A percentile compares a stretch with the other conserved stretches of the same genome.
Conservation (phyloP, 2,888 invertebrate genomes). For the Chloroclysta siterata region DNA sequence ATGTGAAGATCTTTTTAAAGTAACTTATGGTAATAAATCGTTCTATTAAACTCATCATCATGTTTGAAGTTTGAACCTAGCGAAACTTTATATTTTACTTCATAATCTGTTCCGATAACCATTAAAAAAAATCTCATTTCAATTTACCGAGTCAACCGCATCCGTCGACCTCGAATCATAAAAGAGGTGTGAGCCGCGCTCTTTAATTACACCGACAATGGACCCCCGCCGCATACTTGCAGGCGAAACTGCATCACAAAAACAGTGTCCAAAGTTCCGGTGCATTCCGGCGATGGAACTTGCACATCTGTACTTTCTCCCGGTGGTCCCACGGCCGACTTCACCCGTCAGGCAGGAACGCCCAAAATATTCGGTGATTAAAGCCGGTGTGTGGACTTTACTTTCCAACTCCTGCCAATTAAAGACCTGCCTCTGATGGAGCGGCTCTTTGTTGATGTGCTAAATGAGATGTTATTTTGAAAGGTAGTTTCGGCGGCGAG, state of each 20-base stretch:
- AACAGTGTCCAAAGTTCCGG: constrained; percentile 65
- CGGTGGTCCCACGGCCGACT: constrained; percentile 77
- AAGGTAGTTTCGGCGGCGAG: constrained; percentile 35
- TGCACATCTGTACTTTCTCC: constrained; percentile 76
- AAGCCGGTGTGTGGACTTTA: constrained; percentile 68
- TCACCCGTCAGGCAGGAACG: constrained; percentile 69
- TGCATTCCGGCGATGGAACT: constrained; percentile 49
- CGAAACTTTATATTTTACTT: too few relatives aligned
- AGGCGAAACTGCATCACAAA: constrained; percentile 66
- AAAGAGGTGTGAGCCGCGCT: constrained; percentile 52
- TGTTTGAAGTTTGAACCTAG: too few relatives aligned
- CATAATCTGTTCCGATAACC: background rate
- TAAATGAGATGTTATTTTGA: constrained; percentile 48
- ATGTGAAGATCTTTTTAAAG: too few relatives aligned
- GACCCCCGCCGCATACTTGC: constrained; percentile 63
- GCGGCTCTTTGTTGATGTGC: constrained; percentile 50
- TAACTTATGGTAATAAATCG: too few relatives aligned
- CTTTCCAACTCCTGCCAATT: constrained; percentile 75
- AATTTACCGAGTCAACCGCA: constrained; percentile 1
- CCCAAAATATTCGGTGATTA: constrained; percentile 79
- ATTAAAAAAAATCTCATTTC: background rate
- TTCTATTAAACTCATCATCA: too few relatives aligned
- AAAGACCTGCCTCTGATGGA: constrained; percentile 42
- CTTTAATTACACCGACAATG: constrained; percentile 58
- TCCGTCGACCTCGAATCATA: background rate